Base-by-base conservation (phyloP, 2,113 vertebrate species). In the Heterotilapia buettikoferi region DNA sequence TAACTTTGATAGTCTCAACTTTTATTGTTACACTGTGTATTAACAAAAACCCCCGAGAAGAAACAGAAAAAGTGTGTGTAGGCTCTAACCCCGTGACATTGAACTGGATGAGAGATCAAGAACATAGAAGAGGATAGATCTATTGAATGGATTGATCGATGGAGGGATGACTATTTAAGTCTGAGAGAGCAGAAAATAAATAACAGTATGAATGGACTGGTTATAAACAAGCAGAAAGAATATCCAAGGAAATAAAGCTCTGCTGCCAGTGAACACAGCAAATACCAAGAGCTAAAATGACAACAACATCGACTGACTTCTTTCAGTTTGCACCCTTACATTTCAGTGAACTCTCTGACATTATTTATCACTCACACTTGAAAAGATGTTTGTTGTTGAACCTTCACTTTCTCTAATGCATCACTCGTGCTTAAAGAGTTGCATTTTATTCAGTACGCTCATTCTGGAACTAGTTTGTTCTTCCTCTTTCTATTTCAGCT, bases 21-120 rank as follows among this genome's bases (percentile, higher is more conserved):
- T 45, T 73, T 43, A 71, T 71, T 24, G 66, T 71, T 45, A 45
- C 4, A 26, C 21, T 73, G n/a, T 68, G 0, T 21, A 38, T 21
- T 2, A 3, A 1, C 2, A n/a, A 6, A 59, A 26, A 26, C 3
- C 24, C n/a, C 10, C 0, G 12, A 18, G 18, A 36, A 66, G 2
- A 63, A 38, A 63, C 18, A 63, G 0, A 6, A 1, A 19, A 13
- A 0, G 1, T 1, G 33, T 68, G 19, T 0, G 63, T 68, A 40
- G 36, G 36, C 36, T 43, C 63, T 21, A 1, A 71, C 12, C n/a
- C 36, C 0, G 12, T 71, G 66, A 43, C 66, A 40, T 6, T 71
- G 36, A 43, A 43, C n/a, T 71, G 66, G n/a, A 43, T 71, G 66
- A 68, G n/a, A 2, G 5, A 71, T 24, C n/a, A 3, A 24, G 66